Percentiles rank a stretch among this genome's conserved stretches.
These are phyloP conservation scores for Hyposoter dolosus DNA, from an alignment of 2,888 invertebrate species.

Conservation along the genomic window DNA sequence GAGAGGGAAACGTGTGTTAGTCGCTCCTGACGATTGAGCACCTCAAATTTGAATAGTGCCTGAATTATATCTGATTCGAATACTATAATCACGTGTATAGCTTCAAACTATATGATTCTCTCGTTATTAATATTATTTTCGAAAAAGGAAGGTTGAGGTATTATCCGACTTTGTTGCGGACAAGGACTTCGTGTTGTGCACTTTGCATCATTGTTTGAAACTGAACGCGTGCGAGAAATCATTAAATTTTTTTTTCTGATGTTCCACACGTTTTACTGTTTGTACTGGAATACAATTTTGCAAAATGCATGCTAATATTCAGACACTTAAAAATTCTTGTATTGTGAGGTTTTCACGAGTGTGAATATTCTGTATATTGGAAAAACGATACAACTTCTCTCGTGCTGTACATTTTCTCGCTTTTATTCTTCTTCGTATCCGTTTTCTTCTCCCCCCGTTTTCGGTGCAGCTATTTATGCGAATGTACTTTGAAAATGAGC, in stretches of 20 bases:
- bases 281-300: background rate
- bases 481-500: constrained; percentile 70
- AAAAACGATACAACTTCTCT: background rate
- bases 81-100: background rate
- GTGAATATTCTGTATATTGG: constrained; percentile 28
- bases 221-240: background rate
- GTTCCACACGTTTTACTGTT: background rate
- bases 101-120: background rate
- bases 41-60: background rate
- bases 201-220: background rate
- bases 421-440: constrained; percentile 12
- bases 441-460: constrained; percentile 4
- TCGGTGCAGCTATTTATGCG: constrained; percentile 72
- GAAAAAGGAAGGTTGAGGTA: background rate
- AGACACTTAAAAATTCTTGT: background rate
- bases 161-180: background rate
- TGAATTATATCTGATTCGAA: background rate
- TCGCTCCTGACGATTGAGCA: background rate
- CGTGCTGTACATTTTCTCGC: background rate
- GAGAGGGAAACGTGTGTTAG: background rate
- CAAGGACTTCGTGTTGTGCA: background rate
- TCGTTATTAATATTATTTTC: background rate
- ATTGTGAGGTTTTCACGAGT: constrained; percentile 6
- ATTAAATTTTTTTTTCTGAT: background rate
- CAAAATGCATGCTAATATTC: background rate